Percentiles rank a stretch among this genome's conserved stretches.
These are phyloP conservation scores for Hesperia comma DNA, from an alignment of 2,888 invertebrate genomes.

Conservation along the genomic window DNA sequence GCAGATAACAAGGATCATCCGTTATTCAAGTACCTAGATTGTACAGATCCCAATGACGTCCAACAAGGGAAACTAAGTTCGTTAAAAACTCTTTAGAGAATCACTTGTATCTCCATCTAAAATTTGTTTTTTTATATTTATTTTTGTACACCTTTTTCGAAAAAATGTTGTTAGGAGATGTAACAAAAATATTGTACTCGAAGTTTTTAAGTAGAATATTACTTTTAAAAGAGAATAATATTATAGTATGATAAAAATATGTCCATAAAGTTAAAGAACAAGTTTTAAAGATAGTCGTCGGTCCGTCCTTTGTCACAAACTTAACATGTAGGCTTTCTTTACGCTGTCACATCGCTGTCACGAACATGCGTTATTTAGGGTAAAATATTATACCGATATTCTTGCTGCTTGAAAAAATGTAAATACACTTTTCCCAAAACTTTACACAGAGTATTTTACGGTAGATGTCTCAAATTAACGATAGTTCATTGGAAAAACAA, in stretches of 20 bases:
- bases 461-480: neutral
- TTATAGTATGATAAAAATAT: neutral
- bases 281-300: conserved; percentile 11
- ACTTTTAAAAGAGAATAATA: neutral
- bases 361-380: conserved; percentile 19
- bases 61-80: too few species aligned
- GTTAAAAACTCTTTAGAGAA: too few species aligned
- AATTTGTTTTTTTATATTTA: too few species aligned
- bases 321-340: conserved; percentile 16
- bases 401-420: neutral
- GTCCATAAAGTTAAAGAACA: neutral
- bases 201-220: neutral
- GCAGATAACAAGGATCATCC: too few species aligned
- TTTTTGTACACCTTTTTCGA: too few species aligned
- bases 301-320: conserved; percentile 26
- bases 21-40: too few species aligned
- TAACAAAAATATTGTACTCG: too few species aligned
- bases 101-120: too few species aligned
- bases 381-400: conserved; percentile 13
- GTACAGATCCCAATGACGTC: too few species aligned
- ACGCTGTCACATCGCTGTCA: conserved; percentile 13
- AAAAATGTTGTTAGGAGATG: too few species aligned
- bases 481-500: conserved; percentile 16
- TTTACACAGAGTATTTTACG: neutral
- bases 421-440: neutral